Percentiles rank a stretch among this genome's conserved stretches.
These are phyloP conservation scores for Luehdorfia chinensis DNA, from an alignment of 1,140 invertebrate species.

Conservation along the genomic window DNA sequence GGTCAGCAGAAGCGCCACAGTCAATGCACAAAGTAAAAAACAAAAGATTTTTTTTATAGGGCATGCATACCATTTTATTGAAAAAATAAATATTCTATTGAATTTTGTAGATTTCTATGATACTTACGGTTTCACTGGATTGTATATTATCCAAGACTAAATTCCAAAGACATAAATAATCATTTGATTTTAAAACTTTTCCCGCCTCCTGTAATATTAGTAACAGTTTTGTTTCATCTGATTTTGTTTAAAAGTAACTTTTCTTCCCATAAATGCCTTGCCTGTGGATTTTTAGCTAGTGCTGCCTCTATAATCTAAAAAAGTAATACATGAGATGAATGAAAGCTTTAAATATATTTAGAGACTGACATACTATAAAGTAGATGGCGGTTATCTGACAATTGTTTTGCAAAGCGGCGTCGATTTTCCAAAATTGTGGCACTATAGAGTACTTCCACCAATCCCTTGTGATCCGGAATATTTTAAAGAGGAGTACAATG, in stretches of 20 bases:
- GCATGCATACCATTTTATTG: not conserved
- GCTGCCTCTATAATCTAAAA: constrained; percentile 53
- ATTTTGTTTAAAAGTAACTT: constrained; percentile 43
- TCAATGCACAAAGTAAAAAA: no score
- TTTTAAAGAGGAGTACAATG: no score
- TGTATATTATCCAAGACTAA: constrained; percentile 51
- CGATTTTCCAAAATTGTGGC: no score
- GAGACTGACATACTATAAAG: no score
- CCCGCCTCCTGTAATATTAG: constrained; percentile 46
- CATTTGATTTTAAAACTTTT: constrained; percentile 47
- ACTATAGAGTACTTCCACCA: no score
- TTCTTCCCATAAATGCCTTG: constrained; percentile 52
- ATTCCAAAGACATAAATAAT: constrained; percentile 51
- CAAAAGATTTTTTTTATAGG: not conserved
- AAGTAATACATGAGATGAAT: no score
- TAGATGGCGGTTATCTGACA: no score
- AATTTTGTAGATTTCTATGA: not conserved
- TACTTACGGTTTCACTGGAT: constrained; percentile 49
- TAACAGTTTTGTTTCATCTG: constrained; percentile 51
- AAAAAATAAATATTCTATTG: no score
- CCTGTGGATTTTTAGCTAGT: constrained; percentile 40
- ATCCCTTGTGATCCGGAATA: no score
- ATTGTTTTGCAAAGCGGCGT: no score
- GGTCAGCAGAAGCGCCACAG: no score
- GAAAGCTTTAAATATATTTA: no score